Evolutionary conservation across 53 echinoderm and acorn worm genomes (phyloP).

Genomic region (Apostichopus leukothele): DNA sequence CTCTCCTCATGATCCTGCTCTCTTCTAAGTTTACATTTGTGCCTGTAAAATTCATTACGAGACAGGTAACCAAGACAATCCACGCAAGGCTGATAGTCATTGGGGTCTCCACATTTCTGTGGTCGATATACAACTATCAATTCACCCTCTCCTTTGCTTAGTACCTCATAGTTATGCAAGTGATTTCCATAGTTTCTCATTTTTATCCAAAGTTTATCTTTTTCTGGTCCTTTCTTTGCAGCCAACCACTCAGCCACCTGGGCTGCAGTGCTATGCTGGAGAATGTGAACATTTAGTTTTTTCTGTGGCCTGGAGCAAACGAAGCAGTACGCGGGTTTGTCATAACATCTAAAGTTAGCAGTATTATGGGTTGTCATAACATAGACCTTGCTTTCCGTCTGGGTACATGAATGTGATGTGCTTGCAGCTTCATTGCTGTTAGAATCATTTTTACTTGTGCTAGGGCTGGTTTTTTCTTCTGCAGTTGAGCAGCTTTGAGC

Average conservation of each 20-base stretch:
- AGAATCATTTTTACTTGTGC: neutral
- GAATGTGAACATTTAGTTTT: conserved; percentile 46
- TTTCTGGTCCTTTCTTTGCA: conserved; percentile 4
- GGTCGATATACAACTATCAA: conserved; percentile 61
- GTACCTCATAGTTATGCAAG: conserved; percentile 55
- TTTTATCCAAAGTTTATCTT: conserved; percentile 46
- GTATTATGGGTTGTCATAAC: conserved; percentile 49
- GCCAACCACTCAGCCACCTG: conserved; percentile 48
- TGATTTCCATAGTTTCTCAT: conserved; percentile 57
- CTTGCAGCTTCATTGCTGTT: too few species aligned
- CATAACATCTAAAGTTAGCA: conserved; percentile 14
- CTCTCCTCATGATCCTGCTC: neutral
- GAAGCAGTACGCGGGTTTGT: conserved; percentile 53
- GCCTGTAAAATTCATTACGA: conserved; percentile 55
- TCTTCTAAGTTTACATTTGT: conserved; percentile 46
- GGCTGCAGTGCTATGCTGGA: conserved; percentile 38
- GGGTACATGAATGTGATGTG: neutral
- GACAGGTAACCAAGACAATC: conserved; percentile 61
- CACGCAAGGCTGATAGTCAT: conserved; percentile 51
- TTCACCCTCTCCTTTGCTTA: conserved; percentile 55
- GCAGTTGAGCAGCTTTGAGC: neutral
- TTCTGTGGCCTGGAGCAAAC: conserved; percentile 46
- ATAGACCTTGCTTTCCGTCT: conserved; percentile 8
- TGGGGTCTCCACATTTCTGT: conserved; percentile 35
- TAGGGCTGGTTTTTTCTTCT: neutral